Evolutionary conservation across 1,140 invertebrate genomes (phyloP).

Genomic region (Eupeodes corollae): DNA sequence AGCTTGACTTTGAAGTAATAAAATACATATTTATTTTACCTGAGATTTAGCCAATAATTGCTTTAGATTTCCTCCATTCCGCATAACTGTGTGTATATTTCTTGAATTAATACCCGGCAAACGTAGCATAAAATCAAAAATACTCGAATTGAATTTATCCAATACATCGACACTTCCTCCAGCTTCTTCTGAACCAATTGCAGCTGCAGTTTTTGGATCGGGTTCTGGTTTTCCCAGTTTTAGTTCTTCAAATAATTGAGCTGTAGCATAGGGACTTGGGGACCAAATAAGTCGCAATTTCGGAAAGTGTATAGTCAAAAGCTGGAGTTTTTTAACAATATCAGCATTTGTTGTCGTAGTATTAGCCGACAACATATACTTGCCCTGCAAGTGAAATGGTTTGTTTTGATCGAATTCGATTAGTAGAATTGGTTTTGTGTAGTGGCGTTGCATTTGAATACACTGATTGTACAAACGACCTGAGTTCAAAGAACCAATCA

Average conservation of each 20-base stretch:
- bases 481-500: constrained; percentile 90
- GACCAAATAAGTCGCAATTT: constrained; percentile 89
- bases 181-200: constrained; percentile 51
- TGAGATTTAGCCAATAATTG: constrained; percentile 45
- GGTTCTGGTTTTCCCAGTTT: constrained; percentile 73
- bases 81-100: constrained; percentile 69
- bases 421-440: constrained; percentile 79
- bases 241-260: constrained; percentile 87
- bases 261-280: constrained; percentile 85
- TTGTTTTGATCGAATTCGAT: constrained; percentile 96
- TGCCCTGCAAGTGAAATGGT: constrained; percentile 77
- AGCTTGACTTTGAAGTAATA: too few relatives aligned
- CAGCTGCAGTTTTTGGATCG: constrained; percentile 52
- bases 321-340: constrained; percentile 69
- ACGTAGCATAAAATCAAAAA: constrained; percentile 80
- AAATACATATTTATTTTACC: too few relatives aligned
- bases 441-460: constrained; percentile 77
- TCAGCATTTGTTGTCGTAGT: constrained; percentile 56
- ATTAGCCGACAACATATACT: constrained; percentile 59
- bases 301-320: constrained; percentile 93
- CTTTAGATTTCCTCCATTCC: constrained; percentile 64
- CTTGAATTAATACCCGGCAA: constrained; percentile 83
- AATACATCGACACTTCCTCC: constrained; percentile 43
- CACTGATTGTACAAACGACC: constrained; percentile 94
- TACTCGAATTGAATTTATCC: constrained; percentile 62